phyloP scores from a whole-genome alignment of 2,888 invertebrate species.

The Eutolmus rufibarbis region DNA sequence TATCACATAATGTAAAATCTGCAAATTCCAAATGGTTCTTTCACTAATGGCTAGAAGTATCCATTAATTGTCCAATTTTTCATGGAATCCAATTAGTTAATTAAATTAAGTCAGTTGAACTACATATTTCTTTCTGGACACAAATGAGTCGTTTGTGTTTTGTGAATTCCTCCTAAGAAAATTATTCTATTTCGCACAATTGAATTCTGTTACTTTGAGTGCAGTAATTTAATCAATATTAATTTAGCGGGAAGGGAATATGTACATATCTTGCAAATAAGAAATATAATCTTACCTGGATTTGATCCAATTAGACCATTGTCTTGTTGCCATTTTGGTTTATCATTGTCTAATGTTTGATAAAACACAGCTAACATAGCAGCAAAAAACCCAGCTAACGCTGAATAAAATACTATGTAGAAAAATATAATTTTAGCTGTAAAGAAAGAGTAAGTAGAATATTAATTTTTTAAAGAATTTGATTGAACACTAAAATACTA shows the following conservation, averaged over 20 bases:
- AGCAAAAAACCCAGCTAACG: constrained; percentile 92
- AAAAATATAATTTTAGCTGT: constrained; percentile 94
- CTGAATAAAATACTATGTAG: constrained; percentile 94
- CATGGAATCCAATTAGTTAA: constrained; percentile 7
- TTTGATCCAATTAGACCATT: constrained; percentile 89
- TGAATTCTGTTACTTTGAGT: neutral
- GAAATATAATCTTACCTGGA: constrained; percentile 73
- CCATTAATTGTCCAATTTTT: neutral
- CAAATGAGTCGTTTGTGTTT: neutral
- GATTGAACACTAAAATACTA: neutral
- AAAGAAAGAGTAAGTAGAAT: constrained; percentile 56
- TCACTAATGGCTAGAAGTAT: neutral
- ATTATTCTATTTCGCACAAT: neutral
- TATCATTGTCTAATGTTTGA: constrained; percentile 83
- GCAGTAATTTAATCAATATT: neutral
- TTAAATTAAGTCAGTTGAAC: neutral
- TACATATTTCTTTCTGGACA: neutral
- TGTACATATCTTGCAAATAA: neutral
- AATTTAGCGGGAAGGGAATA: neutral
- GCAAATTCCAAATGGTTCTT: neutral
- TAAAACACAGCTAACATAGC: constrained; percentile 94
- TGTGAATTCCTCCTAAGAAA: neutral
- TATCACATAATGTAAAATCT: neutral
- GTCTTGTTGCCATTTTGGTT: constrained; percentile 90
- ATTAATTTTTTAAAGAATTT: neutral